phyloP scores from a whole-genome alignment of 92 coral and sea anemone species.

The Blastomussa wellsi region DNA sequence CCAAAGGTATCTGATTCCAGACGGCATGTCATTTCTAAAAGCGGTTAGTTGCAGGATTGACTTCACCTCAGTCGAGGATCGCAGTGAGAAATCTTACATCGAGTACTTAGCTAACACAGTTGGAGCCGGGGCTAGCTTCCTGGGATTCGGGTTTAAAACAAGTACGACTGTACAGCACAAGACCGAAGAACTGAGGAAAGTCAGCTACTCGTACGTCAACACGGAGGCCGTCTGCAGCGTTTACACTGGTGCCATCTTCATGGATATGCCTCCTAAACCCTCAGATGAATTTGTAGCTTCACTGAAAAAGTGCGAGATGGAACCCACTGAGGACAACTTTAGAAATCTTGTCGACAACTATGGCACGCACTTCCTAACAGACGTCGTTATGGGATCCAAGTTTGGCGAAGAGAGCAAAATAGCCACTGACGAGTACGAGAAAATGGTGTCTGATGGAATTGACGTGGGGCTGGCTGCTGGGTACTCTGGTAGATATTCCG shows the following conservation, averaged over 20 bases:
- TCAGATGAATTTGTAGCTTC: not conserved
- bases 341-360: conserved; percentile 19
- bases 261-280: conserved; percentile 22
- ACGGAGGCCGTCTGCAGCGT: conserved; percentile 21
- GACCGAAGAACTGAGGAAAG: conserved; percentile 1
- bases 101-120: conserved; percentile 18
- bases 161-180: conserved; percentile 15
- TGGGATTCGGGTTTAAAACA: conserved; percentile 31
- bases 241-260: conserved; percentile 30
- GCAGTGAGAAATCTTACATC: conserved; percentile 27
- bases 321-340: conserved; percentile 24
- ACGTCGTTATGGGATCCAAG: conserved; percentile 43
- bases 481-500: conserved; percentile 29
- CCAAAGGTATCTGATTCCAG: conserved; percentile 37
- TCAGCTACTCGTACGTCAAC: conserved; percentile 16
- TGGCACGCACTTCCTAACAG: conserved; percentile 41
- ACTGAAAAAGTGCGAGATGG: conserved; percentile 12
- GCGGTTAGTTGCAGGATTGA: conserved; percentile 24
- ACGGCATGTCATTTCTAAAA: conserved; percentile 28
- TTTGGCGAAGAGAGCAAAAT: conserved; percentile 40
- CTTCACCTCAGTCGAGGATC: conserved; percentile 8
- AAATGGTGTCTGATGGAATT: conserved; percentile 16
- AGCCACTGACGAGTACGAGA: conserved; percentile 34
- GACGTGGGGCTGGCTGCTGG: conserved; percentile 36
- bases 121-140: not conserved